Conservation (phyloP, 1,140 invertebrate species). For the Argopecten irradians region DNA sequence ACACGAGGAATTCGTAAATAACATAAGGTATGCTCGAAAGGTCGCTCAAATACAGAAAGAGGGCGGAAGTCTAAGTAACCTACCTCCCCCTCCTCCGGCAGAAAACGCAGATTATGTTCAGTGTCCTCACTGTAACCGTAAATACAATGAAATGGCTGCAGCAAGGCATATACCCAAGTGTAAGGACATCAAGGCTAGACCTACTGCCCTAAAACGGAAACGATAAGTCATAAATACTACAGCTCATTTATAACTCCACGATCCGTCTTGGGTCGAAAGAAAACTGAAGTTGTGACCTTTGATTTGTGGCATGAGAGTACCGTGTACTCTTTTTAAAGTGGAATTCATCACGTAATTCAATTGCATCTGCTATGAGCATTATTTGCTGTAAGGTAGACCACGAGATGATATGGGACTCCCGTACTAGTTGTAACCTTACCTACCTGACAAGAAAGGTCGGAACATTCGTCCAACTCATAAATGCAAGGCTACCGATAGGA, state of each 20-base stretch:
- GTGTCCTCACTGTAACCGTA: slow-evolving; percentile 92
- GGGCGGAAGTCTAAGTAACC: slow-evolving; percentile 90
- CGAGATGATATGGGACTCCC: too few species aligned
- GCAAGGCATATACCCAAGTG: slow-evolving; percentile 97
- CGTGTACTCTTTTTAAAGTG: too few species aligned
- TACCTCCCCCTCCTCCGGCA: slow-evolving; percentile 90
- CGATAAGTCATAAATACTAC: slow-evolving; percentile 31
- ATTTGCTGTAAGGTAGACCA: too few species aligned
- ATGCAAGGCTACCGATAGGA: too few species aligned
- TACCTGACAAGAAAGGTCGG: too few species aligned
- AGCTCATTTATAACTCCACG: neutral
- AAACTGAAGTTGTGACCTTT: too few species aligned
- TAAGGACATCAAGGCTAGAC: slow-evolving; percentile 85
- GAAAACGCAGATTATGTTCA: slow-evolving; percentile 89
- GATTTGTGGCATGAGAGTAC: too few species aligned
- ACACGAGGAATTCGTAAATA: slow-evolving; percentile 93
- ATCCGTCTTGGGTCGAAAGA: too few species aligned
- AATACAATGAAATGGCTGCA: slow-evolving; percentile 91
- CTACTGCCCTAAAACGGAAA: slow-evolving; percentile 59
- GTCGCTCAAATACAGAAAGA: slow-evolving; percentile 89
- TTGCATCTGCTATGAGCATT: too few species aligned
- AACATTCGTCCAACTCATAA: too few species aligned
- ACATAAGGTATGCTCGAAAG: slow-evolving; percentile 91
- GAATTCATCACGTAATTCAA: too few species aligned
- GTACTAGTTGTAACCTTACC: too few species aligned